Base-by-base conservation (phyloP, 2,888 invertebrate species). In the Aquatica leii region DNA sequence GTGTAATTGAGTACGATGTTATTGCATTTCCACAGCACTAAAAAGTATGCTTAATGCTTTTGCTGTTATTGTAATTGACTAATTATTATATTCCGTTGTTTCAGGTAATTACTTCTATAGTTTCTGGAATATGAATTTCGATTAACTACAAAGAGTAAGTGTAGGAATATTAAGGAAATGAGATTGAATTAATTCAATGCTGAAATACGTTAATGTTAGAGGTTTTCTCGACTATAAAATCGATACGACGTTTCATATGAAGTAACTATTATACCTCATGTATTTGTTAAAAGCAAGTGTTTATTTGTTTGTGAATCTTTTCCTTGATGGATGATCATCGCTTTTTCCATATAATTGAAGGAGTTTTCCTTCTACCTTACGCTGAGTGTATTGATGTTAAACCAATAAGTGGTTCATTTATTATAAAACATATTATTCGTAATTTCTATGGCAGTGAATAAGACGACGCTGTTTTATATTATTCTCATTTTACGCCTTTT, bases 261-360 rank as follows among this genome's bases (percentile, higher is more conserved):
- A 4, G 24, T n/a, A 24, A 24, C 24, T 24, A 24, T 24, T 6
- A 24, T 6, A 24, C 6, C 24, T 24, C 63, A 21, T 21, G 15
- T 35, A 41, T 52, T 52, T 48, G 48, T 52, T 57, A 66, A 67
- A 66, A 68, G 71, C 70, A 71, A 71, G 71, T 72, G 71, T 67
- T 68, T n/a, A n/a, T n/a, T n/a, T 63, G 48, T 37, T 54, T 48
- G 48, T 54, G 59, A 66, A 67, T 63, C 65, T 59, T 59, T 65
- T 65, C 54, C 49, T 66, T 70, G 71, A 71, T 71, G 66, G 70
- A 71, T 71, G 68, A 55, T 49, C 51, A 43, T 53, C 62, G 57
- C 66, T 63, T 57, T 57, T 52, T 57, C 52, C 41, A 35, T n/a
- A n/a, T 59, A 59, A 59, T 46, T 34, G 34, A 52, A 52, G 52